Evolutionary conservation across 2,888 invertebrate genomes (phyloP).

Genomic region (Lepetodrilus schrolli): DNA sequence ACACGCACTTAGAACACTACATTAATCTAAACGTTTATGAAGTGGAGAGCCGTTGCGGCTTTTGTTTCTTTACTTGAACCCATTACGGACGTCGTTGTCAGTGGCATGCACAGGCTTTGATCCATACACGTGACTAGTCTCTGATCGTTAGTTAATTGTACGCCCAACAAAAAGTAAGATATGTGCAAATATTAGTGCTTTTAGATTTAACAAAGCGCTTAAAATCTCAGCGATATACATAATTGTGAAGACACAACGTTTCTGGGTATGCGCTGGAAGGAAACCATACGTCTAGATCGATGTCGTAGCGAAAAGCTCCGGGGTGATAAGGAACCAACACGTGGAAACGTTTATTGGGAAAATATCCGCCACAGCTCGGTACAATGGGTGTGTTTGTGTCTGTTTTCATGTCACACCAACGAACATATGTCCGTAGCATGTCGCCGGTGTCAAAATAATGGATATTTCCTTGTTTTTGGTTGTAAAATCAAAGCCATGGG

Average conservation of each 20-base stretch:
- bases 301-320: neutral
- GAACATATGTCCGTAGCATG: too few relatives aligned
- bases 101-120: neutral
- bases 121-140: neutral
- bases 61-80: neutral
- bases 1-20: neutral
- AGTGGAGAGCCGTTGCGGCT: neutral
- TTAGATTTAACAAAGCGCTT: constrained; percentile 2
- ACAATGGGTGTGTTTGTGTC: neutral
- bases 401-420: neutral
- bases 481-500: too few relatives aligned
- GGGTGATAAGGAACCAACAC: neutral
- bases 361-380: neutral
- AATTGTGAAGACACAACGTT: neutral
- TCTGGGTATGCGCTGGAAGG: neutral
- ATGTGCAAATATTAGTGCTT: constrained; percentile 1
- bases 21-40: neutral
- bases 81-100: neutral
- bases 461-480: too few relatives aligned
- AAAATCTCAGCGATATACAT: neutral
- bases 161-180: neutral
- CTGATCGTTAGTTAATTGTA: neutral
- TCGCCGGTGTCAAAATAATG: too few relatives aligned
- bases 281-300: neutral
- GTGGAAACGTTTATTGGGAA: neutral